Conservation (phyloP, 2,113 vertebrate species). For the Notiomystis cincta region DNA sequence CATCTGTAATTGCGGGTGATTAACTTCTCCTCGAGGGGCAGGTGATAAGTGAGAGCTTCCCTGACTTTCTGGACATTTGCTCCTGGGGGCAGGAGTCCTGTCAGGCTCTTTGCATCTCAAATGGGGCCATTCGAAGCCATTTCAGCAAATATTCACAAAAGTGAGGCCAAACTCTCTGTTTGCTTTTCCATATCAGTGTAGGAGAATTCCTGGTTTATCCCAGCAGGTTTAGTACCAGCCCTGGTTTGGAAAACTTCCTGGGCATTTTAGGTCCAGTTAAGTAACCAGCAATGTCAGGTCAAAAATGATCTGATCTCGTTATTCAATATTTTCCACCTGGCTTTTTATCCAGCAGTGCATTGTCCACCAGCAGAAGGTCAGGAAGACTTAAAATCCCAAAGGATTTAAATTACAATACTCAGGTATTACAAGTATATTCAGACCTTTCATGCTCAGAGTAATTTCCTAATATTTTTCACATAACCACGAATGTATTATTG, state of each 20-base stretch:
- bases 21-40: background rate
- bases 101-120: background rate
- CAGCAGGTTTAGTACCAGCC: background rate
- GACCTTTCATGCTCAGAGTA: background rate
- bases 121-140: rapidly evolving
- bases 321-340: background rate
- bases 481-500: background rate
- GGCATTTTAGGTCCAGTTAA: background rate
- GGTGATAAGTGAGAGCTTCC: background rate
- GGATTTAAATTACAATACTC: background rate
- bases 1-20: background rate
- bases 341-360: background rate
- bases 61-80: rapidly evolving
- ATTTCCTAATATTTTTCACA: background rate
- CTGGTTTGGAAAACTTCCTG: background rate
- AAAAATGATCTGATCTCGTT: background rate
- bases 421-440: rapidly evolving
- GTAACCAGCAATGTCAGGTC: background rate
- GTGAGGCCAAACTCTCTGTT: background rate
- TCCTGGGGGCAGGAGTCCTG: background rate
- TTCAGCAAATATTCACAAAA: background rate
- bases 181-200: rapidly evolving
- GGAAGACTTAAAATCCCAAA: background rate
- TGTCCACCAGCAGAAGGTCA: background rate
- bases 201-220: background rate